phyloP scores from a whole-genome alignment of 2,797 vertebrate species.

The Coendou prehensilis region DNA sequence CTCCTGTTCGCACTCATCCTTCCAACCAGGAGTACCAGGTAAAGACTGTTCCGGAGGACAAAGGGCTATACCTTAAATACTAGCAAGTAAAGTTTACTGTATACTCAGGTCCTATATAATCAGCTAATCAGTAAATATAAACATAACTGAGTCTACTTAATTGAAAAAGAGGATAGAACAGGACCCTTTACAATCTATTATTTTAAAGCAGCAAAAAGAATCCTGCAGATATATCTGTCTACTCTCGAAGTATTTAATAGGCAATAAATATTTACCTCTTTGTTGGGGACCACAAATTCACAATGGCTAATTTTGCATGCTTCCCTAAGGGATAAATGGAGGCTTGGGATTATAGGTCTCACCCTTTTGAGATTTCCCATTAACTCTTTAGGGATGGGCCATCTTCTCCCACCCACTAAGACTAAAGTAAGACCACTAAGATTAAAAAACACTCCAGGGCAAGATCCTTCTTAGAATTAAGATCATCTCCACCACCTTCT shows the following conservation, averaged over 20 bases:
- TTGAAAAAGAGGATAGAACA: background rate
- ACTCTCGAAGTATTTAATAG: background rate
- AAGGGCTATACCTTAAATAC: background rate
- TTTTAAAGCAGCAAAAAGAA: slow-evolving; percentile 55
- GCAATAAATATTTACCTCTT: slow-evolving; percentile 25
- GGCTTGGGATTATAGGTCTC: no score
- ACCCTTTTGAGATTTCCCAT: no score
- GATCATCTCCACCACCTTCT: background rate
- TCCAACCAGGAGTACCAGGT: background rate
- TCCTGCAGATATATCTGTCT: background rate
- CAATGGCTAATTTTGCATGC: no score
- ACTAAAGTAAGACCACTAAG: no score
- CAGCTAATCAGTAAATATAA: background rate
- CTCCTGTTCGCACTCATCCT: slow-evolving; percentile 1
- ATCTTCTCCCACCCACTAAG: no score
- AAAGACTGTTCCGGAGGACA: background rate
- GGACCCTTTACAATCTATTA: background rate
- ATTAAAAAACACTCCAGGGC: no score
- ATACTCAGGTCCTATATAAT: background rate
- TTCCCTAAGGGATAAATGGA: no score
- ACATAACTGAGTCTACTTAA: background rate
- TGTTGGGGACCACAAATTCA: no score
- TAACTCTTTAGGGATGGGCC: no score
- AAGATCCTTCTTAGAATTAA: background rate
- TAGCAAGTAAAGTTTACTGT: background rate